These are phyloP conservation scores for Enoplosus armatus DNA, from an alignment of 2,797 vertebrate genomes.

Conservation along the genomic window DNA sequence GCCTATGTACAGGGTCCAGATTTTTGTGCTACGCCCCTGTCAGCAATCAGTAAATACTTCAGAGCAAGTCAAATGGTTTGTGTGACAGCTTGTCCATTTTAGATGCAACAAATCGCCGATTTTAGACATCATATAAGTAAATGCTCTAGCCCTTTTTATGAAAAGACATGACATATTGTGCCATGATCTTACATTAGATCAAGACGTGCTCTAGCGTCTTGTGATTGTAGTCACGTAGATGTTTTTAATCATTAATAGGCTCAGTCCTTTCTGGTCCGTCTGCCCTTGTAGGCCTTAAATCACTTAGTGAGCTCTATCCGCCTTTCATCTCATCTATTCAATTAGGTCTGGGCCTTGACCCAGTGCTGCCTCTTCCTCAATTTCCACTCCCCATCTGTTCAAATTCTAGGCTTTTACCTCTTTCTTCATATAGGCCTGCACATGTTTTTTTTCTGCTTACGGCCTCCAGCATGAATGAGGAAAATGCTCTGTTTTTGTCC, in stretches of 20 bases:
- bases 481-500: slow-evolving; percentile 9
- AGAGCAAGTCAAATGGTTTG: background rate
- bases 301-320: slow-evolving; percentile 42
- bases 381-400: slow-evolving; percentile 36
- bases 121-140: background rate
- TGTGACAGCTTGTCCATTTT: background rate
- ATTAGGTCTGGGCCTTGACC: slow-evolving; percentile 57
- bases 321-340: slow-evolving; percentile 69
- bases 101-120: background rate
- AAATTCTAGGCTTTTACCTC: slow-evolving; percentile 16
- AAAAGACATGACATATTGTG: background rate
- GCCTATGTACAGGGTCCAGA: no score
- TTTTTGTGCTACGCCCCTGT: no score
- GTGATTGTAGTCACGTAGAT: slow-evolving; percentile 21
- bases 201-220: background rate
- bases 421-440: slow-evolving; percentile 3
- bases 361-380: slow-evolving; percentile 26
- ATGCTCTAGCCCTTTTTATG: background rate
- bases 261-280: slow-evolving; percentile 14
- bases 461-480: slow-evolving; percentile 4
- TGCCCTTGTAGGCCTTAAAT: slow-evolving; percentile 41
- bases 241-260: slow-evolving; percentile 28
- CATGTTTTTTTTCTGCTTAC: background rate
- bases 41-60: background rate
- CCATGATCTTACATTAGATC: background rate